Evolutionary conservation across 35 echinoderm and acorn worm genomes (phyloP).

Genomic region (Strongylocentrotus purpuratus): DNA sequence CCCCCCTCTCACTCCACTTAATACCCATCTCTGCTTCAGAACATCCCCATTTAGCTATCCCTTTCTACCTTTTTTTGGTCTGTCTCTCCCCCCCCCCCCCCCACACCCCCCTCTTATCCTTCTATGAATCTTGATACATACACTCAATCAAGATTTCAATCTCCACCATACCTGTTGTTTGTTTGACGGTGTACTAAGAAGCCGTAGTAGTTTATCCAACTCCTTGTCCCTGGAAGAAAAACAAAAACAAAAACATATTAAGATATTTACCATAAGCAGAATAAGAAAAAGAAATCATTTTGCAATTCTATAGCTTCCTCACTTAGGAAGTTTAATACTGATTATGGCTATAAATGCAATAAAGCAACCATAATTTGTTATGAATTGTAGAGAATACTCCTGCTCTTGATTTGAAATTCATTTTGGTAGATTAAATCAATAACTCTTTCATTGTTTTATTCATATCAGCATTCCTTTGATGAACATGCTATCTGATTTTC

Average conservation of each 20-base stretch:
- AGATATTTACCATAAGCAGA: not conserved
- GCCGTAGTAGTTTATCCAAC: slow-evolving; percentile 69
- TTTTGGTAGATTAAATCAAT: not conserved
- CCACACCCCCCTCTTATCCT: too few relatives aligned
- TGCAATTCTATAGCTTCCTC: not conserved
- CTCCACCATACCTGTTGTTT: slow-evolving; percentile 78
- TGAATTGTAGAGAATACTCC: not conserved
- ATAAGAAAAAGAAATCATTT: not conserved
- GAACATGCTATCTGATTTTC: too few relatives aligned
- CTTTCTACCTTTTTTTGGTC: too few relatives aligned
- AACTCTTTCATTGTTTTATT: too few relatives aligned
- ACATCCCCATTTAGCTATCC: too few relatives aligned
- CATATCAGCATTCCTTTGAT: too few relatives aligned
- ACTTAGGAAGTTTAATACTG: too few relatives aligned
- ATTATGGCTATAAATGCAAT: not conserved
- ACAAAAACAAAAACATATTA: not conserved
- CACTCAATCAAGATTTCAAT: not conserved
- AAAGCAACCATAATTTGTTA: not conserved
- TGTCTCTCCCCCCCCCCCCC: too few relatives aligned
- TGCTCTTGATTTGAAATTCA: not conserved
- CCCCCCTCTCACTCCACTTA: too few relatives aligned
- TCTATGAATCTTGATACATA: too few relatives aligned
- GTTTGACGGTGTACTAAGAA: slow-evolving; percentile 83
- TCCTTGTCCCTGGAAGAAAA: slow-evolving; percentile 84
- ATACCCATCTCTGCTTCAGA: too few relatives aligned